These are phyloP conservation scores for Eurystomus glaucurus DNA, from an alignment of 2,797 vertebrate genomes.

Conservation along the genomic window DNA sequence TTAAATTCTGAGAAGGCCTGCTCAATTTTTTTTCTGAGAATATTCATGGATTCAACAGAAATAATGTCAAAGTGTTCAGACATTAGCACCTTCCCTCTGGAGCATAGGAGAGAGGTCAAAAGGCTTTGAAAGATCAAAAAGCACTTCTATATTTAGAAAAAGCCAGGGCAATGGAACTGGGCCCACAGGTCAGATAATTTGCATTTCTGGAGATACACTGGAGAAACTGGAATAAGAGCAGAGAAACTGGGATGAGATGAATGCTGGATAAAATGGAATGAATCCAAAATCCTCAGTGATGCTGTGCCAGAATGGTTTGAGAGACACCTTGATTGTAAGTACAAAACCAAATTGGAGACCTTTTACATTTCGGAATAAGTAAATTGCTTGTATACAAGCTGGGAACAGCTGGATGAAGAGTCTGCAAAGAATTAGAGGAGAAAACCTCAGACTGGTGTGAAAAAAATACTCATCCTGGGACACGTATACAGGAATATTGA, in stretches of 20 bases:
- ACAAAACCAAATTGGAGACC: neutral
- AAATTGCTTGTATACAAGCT: neutral
- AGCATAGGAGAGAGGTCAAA: neutral
- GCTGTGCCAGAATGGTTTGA: neutral
- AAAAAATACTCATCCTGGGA: neutral
- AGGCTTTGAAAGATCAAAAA: neutral
- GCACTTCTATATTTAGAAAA: neutral
- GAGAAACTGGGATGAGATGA: neutral
- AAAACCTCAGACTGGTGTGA: neutral
- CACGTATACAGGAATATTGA: fast-evolving
- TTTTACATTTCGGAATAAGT: neutral
- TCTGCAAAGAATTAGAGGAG: neutral
- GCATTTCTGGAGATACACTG: neutral
- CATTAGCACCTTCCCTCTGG: too few species aligned
- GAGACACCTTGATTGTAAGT: neutral
- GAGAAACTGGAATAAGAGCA: neutral
- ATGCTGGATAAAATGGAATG: neutral
- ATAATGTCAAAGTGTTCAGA: neutral
- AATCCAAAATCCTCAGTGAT: neutral
- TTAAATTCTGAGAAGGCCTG: neutral
- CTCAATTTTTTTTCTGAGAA: neutral
- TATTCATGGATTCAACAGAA: neutral
- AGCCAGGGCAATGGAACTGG: too few species aligned
- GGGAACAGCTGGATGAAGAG: neutral
- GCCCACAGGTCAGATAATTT: neutral